A percentile compares a stretch with the other conserved stretches of the same genome.
phyloP scores from a whole-genome alignment of 2,113 vertebrate genomes.

The Empidonax alnorum region DNA sequence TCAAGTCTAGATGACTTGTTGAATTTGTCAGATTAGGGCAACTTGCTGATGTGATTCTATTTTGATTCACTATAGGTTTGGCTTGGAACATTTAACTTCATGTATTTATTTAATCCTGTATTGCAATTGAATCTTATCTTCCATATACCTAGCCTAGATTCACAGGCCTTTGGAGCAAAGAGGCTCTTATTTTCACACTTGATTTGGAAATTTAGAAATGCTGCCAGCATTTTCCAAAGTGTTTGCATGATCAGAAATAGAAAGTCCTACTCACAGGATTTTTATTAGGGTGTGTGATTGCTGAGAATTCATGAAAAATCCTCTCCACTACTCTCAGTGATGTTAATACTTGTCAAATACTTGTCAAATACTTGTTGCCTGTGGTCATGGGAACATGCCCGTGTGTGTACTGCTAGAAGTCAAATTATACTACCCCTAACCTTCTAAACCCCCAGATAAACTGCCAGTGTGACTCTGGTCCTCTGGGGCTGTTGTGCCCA shows the following conservation, averaged over 20 bases:
- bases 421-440: background rate
- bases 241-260: background rate
- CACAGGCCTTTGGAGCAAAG: background rate
- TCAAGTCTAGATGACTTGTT: background rate
- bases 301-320: background rate
- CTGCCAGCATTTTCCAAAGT: background rate
- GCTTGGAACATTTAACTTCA: background rate
- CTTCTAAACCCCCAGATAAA: background rate
- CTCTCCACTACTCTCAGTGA: background rate
- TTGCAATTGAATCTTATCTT: background rate
- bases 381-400: background rate
- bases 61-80: slow-evolving; percentile 6
- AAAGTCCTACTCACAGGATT: background rate
- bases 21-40: slow-evolving; percentile 13
- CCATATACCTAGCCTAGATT: background rate
- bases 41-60: slow-evolving; percentile 12
- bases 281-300: rapidly evolving
- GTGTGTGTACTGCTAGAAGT: background rate
- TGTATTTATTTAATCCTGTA: background rate
- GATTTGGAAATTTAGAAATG: background rate
- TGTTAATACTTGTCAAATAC: background rate
- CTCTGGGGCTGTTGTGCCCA: background rate
- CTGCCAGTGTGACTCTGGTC: rapidly evolving
- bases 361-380: background rate
- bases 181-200: background rate